Conservation (phyloP, 2,797 vertebrate genomes). For the Darevskia nairensis region DNA sequence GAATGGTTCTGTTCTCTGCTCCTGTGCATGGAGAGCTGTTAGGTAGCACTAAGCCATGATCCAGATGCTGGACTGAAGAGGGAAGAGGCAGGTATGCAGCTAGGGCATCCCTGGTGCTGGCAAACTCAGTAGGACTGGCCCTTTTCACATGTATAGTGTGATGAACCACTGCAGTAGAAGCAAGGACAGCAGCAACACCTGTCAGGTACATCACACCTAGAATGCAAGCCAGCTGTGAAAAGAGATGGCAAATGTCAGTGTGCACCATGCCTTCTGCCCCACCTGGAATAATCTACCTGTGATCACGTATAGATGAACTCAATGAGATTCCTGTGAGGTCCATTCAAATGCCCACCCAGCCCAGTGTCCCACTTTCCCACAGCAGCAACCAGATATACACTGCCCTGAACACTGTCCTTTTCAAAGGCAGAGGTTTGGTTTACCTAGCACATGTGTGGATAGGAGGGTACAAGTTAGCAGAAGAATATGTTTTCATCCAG, state of each 20-base stretch:
- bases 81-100: constrained; percentile 50
- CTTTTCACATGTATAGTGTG: constrained; percentile 80
- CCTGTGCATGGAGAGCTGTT: constrained; percentile 60
- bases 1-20: constrained; percentile 75
- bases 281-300: not conserved
- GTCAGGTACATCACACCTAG: constrained; percentile 92
- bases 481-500: not conserved
- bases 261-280: not conserved
- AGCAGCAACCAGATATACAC: not conserved
- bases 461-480: not conserved
- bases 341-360: not conserved
- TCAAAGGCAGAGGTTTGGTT: not conserved
- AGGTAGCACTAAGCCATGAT: not conserved
- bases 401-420: not conserved
- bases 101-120: constrained; percentile 50
- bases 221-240: constrained; percentile 74
- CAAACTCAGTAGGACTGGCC: constrained; percentile 43
- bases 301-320: not conserved
- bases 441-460: not conserved
- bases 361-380: not conserved
- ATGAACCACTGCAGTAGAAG: constrained; percentile 84
- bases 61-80: constrained; percentile 40
- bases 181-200: constrained; percentile 87
- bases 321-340: not conserved
- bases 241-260: not conserved